phyloP scores from a whole-genome alignment of 2,888 invertebrate genomes.

The Blastobasis adustella region DNA sequence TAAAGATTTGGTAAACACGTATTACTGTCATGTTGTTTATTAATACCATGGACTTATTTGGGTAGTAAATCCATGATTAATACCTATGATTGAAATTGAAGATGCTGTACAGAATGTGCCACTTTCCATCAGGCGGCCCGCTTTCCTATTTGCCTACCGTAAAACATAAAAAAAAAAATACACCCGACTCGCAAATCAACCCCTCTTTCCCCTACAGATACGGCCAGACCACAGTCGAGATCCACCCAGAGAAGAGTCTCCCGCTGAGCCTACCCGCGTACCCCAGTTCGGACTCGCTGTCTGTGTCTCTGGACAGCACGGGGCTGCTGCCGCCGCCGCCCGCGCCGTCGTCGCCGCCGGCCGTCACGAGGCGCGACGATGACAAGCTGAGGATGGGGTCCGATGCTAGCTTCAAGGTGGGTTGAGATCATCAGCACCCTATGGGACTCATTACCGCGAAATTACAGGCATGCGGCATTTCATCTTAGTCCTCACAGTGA shows the following conservation, averaged over 20 bases:
- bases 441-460: not conserved
- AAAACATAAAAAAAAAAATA: too few species aligned
- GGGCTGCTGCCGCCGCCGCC: conserved; percentile 79
- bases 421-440: conserved; percentile 2
- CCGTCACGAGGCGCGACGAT: conserved; percentile 45
- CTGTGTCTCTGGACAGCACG: conserved; percentile 78
- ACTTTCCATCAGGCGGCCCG: too few species aligned
- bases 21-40: too few species aligned
- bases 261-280: conserved; percentile 78
- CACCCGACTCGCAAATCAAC: too few species aligned
- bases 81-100: too few species aligned
- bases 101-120: too few species aligned
- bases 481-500: too few species aligned
- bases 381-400: conserved; percentile 80
- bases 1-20: too few species aligned
- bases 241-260: conserved; percentile 72
- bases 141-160: too few species aligned
- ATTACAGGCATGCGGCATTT: too few species aligned
- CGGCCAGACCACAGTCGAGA: conserved; percentile 77
- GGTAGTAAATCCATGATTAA: too few species aligned
- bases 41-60: too few species aligned
- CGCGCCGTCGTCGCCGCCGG: conserved; percentile 78
- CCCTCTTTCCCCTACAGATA: conserved; percentile 19
- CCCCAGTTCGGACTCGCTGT: conserved; percentile 78
- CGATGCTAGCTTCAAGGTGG: conserved; percentile 89